Evolutionary conservation across 1,140 invertebrate genomes (phyloP).

Genomic region (Dinoponera quadriceps): DNA sequence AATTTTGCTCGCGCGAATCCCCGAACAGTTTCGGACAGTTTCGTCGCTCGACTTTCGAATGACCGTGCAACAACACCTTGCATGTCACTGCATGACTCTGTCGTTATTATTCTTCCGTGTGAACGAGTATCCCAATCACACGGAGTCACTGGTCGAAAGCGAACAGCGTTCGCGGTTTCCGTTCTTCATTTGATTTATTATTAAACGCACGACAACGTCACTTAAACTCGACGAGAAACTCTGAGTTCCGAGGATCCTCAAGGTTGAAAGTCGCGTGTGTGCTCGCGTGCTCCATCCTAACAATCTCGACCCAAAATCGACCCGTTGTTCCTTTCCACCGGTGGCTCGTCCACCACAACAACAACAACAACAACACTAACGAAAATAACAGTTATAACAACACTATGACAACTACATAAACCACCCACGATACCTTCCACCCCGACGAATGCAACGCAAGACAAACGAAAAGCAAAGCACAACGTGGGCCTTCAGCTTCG

Average conservation of each 20-base stretch:
- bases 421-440: slow-evolving; percentile 81
- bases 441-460: slow-evolving; percentile 75
- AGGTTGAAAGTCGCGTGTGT: not conserved
- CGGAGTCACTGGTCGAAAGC: slow-evolving; percentile 37
- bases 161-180: not conserved
- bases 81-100: slow-evolving; percentile 72
- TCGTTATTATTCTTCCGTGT: slow-evolving; percentile 63
- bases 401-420: slow-evolving; percentile 37
- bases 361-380: slow-evolving; percentile 38
- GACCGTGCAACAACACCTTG: slow-evolving; percentile 63
- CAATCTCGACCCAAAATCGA: not conserved
- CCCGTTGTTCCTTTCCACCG: slow-evolving; percentile 47
- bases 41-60: slow-evolving; percentile 49
- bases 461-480: slow-evolving; percentile 80
- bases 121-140: slow-evolving; percentile 55
- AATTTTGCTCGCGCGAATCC: too few species aligned
- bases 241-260: not conserved
- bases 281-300: not conserved
- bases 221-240: not conserved
- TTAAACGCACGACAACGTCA: not conserved
- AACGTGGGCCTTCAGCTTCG: slow-evolving; percentile 84
- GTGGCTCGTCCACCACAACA: slow-evolving; percentile 56
- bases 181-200: not conserved
- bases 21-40: not conserved
- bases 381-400: slow-evolving; percentile 26